Evolutionary conservation across 2,797 vertebrate species (phyloP).

Genomic region (Myiotriccus ornatus): DNA sequence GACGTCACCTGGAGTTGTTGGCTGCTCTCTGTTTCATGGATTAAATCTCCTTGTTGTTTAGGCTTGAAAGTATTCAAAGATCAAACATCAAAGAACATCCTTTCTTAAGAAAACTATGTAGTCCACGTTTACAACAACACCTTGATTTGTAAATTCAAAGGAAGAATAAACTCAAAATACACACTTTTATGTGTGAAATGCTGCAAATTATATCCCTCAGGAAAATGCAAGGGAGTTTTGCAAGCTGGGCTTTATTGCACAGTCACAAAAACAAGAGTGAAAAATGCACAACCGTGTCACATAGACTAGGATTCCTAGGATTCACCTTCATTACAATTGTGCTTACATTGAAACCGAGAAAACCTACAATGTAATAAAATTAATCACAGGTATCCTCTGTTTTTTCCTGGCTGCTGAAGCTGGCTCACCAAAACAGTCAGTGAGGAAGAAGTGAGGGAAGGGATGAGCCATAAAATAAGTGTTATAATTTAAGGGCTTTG

Average conservation of each 20-base stretch:
- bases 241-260: too few species aligned
- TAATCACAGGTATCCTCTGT: background rate
- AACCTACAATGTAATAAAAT: background rate
- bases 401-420: background rate
- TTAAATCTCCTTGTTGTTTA: background rate
- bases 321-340: too few species aligned
- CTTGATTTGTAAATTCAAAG: fast-evolving
- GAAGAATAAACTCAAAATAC: background rate
- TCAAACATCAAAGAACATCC: background rate
- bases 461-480: background rate
- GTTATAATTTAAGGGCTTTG: background rate
- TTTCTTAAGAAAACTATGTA: background rate
- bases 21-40: background rate
- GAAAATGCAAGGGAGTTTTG: background rate
- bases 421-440: background rate
- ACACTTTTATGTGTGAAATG: background rate
- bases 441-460: background rate
- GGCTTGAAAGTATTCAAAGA: background rate
- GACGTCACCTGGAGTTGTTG: background rate
- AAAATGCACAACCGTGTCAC: too few species aligned
- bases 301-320: too few species aligned
- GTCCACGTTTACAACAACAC: background rate
- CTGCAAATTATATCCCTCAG: background rate
- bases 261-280: too few species aligned
- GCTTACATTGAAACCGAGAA: fast-evolving